These are phyloP conservation scores for Ceratosolen solmsi DNA, from an alignment of 1,140 invertebrate species.

Conservation along the genomic window DNA sequence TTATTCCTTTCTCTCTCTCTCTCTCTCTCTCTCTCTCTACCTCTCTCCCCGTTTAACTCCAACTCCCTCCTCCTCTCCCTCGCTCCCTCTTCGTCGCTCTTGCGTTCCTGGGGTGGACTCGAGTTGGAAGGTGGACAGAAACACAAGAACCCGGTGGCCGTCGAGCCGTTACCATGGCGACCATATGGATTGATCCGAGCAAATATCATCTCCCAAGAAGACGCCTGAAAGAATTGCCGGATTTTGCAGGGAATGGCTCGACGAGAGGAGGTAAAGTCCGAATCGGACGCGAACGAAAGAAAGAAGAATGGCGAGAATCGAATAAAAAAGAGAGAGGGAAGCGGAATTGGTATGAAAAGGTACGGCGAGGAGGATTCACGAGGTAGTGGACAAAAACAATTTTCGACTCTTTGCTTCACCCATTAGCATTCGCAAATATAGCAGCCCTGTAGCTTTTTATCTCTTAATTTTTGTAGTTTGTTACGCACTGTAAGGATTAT, in stretches of 20 bases:
- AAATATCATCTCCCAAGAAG: slow-evolving; percentile 72
- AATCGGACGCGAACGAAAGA: slow-evolving; percentile 30
- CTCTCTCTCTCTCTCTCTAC: neutral
- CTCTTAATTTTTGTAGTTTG: neutral
- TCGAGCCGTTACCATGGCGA: slow-evolving; percentile 69
- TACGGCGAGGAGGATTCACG: slow-evolving; percentile 28
- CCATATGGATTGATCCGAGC: slow-evolving; percentile 73
- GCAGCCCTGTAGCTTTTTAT: neutral
- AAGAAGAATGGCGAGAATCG: slow-evolving; percentile 46
- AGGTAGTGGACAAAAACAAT: slow-evolving; percentile 21
- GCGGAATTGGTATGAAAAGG: slow-evolving; percentile 10
- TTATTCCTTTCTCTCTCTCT: neutral
- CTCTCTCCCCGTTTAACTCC: neutral
- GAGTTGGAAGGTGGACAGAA: slow-evolving; percentile 36
- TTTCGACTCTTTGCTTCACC: neutral
- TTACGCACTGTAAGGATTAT: neutral
- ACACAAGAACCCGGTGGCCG: slow-evolving; percentile 32
- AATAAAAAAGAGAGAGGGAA: slow-evolving; percentile 36
- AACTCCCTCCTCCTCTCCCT: neutral
- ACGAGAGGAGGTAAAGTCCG: slow-evolving; percentile 31
- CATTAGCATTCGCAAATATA: neutral
- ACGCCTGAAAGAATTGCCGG: slow-evolving; percentile 70
- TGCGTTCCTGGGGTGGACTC: slow-evolving; percentile 43
- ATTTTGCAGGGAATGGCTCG: slow-evolving; percentile 61
- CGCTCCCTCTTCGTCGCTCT: neutral